Evolutionary conservation across 2,888 invertebrate species (phyloP), one percentile per base, ranked within the genome.

Genomic region (Aphidoletes aphidimyza): DNA sequence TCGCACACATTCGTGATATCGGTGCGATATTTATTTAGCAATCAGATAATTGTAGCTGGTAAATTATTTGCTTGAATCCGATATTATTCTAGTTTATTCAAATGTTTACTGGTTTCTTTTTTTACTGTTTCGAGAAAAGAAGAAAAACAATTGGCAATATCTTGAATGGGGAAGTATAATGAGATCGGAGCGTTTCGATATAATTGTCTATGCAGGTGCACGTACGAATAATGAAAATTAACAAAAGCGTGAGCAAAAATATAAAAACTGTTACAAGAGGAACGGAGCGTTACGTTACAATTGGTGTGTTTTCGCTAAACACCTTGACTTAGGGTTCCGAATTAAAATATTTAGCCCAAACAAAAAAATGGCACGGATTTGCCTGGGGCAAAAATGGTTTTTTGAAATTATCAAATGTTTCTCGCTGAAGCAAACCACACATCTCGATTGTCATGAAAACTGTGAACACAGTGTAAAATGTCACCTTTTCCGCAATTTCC

Each of bases 41-140:
- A 34, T 14, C 30, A 69, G 34, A 69, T 30, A 69, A 69, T 30
- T 30, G n/a, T n/a, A 30, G 34, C 30, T 69, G 30, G 69, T 30
- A 1, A 14, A 69, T 69, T 69, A 30, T 69, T 69, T 69, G 14
- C 69, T 69, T 30, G 11, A 69, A 30, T 69, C 30, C 22, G 34
- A 2, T 69, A n/a, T 69, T 69, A 69, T 69, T 30, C 69, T 30
- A 69, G 69, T 69, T 26, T 69, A 30, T 69, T 69, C 69, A 69
- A 69, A 69, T 14, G n/a, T n/a, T n/a, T n/a, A n/a, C n/a, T n/a
- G n/a, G n/a, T n/a, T n/a, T n/a, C n/a, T n/a, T n/a, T n/a, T n/a
- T n/a, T n/a, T n/a, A n/a, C n/a, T n/a, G 17, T 69, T 69, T 69
- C 69, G 22, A 22, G 11, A 54, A 3, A 54, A 47, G 17, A 22